phyloP scores from a whole-genome alignment of 2,888 invertebrate species.

The Mythimna ferrago region DNA sequence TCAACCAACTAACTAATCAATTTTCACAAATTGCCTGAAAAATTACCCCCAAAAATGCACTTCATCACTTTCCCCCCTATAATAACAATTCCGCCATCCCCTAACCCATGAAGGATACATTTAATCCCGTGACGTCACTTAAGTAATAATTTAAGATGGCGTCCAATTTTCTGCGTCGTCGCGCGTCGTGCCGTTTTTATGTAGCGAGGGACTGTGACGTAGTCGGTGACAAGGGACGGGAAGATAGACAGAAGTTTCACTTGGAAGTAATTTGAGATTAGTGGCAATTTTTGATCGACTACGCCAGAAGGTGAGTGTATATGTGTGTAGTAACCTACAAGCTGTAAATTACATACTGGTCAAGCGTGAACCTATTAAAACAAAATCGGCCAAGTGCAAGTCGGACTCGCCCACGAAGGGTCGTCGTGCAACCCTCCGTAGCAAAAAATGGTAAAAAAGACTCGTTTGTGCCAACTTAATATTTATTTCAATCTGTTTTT shows the following conservation, averaged over 20 bases:
- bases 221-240: background rate
- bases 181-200: conserved; percentile 30
- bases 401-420: too few species aligned
- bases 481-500: too few species aligned
- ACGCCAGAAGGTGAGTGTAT: too few species aligned
- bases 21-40: background rate
- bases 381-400: too few species aligned
- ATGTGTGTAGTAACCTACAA: too few species aligned
- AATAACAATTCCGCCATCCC: conserved; percentile 1
- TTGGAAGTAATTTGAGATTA: background rate
- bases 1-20: too few species aligned
- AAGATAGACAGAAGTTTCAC: conserved; percentile 1
- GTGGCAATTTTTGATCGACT: too few species aligned
- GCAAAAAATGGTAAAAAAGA: too few species aligned
- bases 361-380: too few species aligned
- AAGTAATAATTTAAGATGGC: conserved; percentile 53
- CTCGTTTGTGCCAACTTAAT: too few species aligned
- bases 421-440: too few species aligned
- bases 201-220: conserved; percentile 28
- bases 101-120: conserved; percentile 21
- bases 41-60: background rate
- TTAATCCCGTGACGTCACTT: conserved; percentile 44
- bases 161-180: conserved; percentile 58
- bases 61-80: background rate
- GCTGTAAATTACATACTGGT: too few species aligned